phyloP scores from a whole-genome alignment of 2,888 invertebrate genomes.

The Thecophora atra region DNA sequence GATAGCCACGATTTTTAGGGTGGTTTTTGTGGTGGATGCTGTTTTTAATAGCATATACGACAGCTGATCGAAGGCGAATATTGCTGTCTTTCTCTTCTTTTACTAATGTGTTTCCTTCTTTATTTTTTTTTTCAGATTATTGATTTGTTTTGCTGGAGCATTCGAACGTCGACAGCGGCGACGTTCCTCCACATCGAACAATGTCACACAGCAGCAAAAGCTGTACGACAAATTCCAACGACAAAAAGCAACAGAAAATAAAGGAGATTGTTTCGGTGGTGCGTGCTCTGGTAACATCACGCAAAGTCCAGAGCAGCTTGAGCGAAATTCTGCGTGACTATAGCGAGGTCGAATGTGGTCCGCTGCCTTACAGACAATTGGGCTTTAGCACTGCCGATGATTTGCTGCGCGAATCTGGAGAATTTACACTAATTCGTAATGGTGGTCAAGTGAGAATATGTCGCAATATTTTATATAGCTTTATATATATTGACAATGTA shows the following conservation, averaged over 20 bases:
- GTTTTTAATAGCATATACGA: no score
- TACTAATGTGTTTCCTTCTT: not conserved
- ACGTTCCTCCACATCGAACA: not conserved
- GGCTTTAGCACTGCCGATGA: conserved; percentile 72
- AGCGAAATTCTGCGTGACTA: conserved; percentile 70
- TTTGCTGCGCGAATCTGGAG: conserved; percentile 71
- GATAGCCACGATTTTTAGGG: no score
- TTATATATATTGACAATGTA: not conserved
- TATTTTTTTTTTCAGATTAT: not conserved
- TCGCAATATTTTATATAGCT: not conserved
- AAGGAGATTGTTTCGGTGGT: conserved; percentile 54
- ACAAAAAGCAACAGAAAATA: conserved; percentile 37
- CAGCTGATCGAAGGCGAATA: no score
- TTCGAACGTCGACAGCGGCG: conserved; percentile 21
- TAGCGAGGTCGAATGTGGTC: conserved; percentile 71
- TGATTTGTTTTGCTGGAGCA: not conserved
- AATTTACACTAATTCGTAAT: conserved; percentile 67
- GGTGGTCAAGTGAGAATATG: conserved; percentile 67
- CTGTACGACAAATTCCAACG: not conserved
- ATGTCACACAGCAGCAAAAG: not conserved
- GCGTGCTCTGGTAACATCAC: conserved; percentile 59
- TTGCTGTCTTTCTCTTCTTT: not conserved
- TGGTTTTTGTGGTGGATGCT: no score
- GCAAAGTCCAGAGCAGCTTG: conserved; percentile 58
- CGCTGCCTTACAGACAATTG: conserved; percentile 71